phyloP scores from a whole-genome alignment of 1,140 invertebrate genomes.

The Calosoma granatense region DNA sequence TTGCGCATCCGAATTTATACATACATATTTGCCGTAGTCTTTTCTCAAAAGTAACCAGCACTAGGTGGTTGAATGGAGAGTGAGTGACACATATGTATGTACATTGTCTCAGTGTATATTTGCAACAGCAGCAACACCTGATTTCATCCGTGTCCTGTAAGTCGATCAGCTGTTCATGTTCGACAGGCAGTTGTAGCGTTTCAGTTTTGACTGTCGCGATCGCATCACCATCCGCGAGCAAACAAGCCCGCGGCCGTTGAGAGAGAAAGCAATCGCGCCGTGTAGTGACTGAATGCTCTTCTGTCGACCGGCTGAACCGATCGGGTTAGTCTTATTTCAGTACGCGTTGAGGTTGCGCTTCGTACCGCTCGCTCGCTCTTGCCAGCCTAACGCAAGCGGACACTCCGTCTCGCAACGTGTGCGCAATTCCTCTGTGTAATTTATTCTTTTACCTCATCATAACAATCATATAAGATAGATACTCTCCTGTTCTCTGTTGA shows the following conservation, averaged over 20 bases:
- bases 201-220: not conserved
- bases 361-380: not conserved
- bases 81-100: no score
- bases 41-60: no score
- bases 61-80: no score
- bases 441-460: no score
- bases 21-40: no score
- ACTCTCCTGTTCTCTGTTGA: no score
- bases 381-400: not conserved
- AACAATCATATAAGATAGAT: no score
- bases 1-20: no score
- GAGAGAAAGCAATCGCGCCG: not conserved
- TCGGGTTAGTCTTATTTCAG: not conserved
- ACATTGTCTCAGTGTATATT: no score
- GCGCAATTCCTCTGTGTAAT: no score
- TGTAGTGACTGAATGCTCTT: not conserved
- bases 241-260: not conserved
- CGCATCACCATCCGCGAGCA: not conserved
- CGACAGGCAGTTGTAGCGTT: not conserved
- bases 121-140: not conserved
- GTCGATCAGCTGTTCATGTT: not conserved
- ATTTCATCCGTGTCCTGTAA: not conserved
- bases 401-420: not conserved
- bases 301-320: not conserved
- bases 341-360: not conserved